Percentiles rank a stretch among this genome's conserved stretches.
These are phyloP conservation scores for Mormyrops boulengeri DNA, from an alignment of 2,797 vertebrate species.

Conservation along the genomic window DNA sequence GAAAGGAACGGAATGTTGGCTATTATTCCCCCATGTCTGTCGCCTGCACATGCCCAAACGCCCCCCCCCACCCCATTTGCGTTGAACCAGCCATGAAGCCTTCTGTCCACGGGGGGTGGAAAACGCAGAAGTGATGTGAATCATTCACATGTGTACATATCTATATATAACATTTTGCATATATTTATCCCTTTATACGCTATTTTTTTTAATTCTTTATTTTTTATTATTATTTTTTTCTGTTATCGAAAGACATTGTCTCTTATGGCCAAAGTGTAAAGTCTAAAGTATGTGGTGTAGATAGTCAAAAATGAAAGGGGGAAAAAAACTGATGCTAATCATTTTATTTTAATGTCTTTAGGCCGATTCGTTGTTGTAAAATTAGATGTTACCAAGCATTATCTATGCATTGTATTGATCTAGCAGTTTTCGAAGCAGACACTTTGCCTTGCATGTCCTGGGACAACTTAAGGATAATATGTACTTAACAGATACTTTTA, in stretches of 20 bases:
- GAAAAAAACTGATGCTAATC: slow-evolving; percentile 38
- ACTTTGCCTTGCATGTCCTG: slow-evolving; percentile 68
- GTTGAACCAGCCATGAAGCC: not conserved
- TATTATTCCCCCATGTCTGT: not conserved
- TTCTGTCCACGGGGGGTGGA: not conserved
- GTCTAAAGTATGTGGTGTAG: slow-evolving; percentile 61
- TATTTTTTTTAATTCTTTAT: slow-evolving; percentile 49
- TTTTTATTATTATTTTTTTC: slow-evolving; percentile 22
- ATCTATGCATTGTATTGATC: slow-evolving; percentile 92
- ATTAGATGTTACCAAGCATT: slow-evolving; percentile 60
- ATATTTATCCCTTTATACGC: slow-evolving; percentile 62
- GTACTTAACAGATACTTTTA: slow-evolving; percentile 81
- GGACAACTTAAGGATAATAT: slow-evolving; percentile 50
- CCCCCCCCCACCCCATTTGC: not conserved
- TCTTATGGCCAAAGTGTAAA: slow-evolving; percentile 79
- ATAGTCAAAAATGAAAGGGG: slow-evolving; percentile 51
- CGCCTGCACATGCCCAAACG: not conserved
- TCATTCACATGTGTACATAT: slow-evolving; percentile 25
- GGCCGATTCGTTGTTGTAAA: slow-evolving; percentile 50
- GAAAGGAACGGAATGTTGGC: not conserved
- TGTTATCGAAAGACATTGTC: slow-evolving; percentile 48
- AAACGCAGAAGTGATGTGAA: not conserved
- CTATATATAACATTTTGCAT: slow-evolving; percentile 44
- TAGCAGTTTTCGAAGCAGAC: slow-evolving; percentile 50
- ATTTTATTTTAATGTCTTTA: slow-evolving; percentile 45